Conservation (phyloP, 2,113 vertebrate genomes). For the Elaphurus davidianus region DNA sequence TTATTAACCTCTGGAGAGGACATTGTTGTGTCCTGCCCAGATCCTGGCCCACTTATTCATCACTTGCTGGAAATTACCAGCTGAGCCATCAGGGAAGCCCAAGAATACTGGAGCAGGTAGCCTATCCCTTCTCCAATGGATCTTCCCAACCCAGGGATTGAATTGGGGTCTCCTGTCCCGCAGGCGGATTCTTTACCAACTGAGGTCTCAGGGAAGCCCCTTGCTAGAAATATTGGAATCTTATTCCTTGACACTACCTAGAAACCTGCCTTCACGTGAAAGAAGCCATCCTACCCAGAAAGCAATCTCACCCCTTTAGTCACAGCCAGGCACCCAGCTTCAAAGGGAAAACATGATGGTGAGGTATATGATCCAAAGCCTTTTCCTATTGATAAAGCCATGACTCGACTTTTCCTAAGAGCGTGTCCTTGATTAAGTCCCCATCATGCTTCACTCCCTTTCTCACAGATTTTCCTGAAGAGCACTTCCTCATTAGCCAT, state of each 20-base stretch:
- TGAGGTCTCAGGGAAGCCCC: neutral
- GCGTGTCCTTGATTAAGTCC: neutral
- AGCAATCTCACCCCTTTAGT: neutral
- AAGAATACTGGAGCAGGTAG: neutral
- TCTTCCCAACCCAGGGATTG: fast-evolving
- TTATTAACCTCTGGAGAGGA: neutral
- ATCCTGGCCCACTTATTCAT: neutral
- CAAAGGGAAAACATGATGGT: neutral
- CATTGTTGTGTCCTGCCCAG: fast-evolving
- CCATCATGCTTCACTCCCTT: neutral
- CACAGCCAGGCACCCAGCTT: too few species aligned
- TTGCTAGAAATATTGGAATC: neutral
- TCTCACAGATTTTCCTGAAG: neutral
- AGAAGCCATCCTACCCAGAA: neutral
- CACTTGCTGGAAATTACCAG: neutral
- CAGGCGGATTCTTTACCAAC: fast-evolving
- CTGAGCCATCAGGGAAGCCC: neutral
- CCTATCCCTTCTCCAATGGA: neutral
- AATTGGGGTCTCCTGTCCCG: neutral
- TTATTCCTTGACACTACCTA: neutral
- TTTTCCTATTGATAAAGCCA: neutral
- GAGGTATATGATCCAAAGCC: neutral
- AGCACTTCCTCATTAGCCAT: neutral
- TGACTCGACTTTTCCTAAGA: neutral
- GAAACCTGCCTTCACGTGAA: too few species aligned